Conservation (phyloP, 2,797 vertebrate genomes). For the Petrocephalus schoutedeni region DNA sequence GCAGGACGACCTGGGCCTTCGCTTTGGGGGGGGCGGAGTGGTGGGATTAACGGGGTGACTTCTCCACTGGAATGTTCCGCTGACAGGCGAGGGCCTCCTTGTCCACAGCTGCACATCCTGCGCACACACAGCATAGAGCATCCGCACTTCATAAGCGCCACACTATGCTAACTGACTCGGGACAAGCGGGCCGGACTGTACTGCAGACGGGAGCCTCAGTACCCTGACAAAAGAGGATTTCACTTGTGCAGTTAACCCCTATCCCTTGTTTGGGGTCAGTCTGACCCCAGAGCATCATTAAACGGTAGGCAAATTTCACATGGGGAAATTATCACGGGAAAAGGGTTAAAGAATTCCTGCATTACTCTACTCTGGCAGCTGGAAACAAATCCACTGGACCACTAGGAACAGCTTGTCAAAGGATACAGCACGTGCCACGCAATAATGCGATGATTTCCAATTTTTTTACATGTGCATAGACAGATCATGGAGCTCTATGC, state of each 20-base stretch:
- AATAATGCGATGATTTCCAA: background rate
- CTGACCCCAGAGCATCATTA: too few relatives aligned
- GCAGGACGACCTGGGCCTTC: constrained; percentile 43
- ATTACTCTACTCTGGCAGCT: background rate
- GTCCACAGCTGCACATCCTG: constrained; percentile 52
- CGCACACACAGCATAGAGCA: constrained; percentile 44
- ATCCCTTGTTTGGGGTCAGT: too few relatives aligned
- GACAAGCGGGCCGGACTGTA: background rate
- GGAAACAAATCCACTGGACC: background rate
- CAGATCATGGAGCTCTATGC: background rate
- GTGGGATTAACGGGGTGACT: constrained; percentile 68
- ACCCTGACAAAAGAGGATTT: background rate
- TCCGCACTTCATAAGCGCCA: background rate
- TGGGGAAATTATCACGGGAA: too few relatives aligned
- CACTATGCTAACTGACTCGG: background rate
- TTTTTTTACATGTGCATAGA: background rate
- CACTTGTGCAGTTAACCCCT: background rate
- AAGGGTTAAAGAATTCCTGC: background rate
- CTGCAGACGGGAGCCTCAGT: background rate
- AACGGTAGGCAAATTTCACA: too few relatives aligned
- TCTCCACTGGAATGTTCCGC: constrained; percentile 66
- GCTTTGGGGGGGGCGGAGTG: constrained; percentile 31
- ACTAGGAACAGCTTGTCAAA: background rate
- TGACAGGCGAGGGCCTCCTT: constrained; percentile 62
- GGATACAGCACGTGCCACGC: background rate